Conservation (phyloP, 2,888 invertebrate genomes). For the Drosophila formosana region DNA sequence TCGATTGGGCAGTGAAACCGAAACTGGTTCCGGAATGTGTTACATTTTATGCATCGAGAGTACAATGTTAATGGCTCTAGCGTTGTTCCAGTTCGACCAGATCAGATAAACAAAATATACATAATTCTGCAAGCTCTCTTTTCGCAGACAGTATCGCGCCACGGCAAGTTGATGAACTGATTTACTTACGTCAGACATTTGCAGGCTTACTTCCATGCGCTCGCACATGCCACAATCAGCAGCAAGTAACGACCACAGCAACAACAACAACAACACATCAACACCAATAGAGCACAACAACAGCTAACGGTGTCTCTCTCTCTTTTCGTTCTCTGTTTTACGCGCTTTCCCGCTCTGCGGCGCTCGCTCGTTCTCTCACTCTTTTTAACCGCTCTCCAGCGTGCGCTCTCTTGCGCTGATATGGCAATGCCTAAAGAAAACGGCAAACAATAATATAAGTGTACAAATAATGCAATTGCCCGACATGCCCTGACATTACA, state of each 20-base stretch:
- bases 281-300: slow-evolving; percentile 16
- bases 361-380: slow-evolving; percentile 23
- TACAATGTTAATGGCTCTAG: background rate
- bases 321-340: background rate
- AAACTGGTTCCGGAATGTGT: slow-evolving; percentile 17
- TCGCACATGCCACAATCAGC: slow-evolving; percentile 19
- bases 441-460: slow-evolving; percentile 19
- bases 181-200: slow-evolving; percentile 73
- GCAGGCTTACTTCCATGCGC: slow-evolving; percentile 28
- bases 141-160: slow-evolving; percentile 12
- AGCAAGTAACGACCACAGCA: background rate
- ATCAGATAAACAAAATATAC: slow-evolving; percentile 23
- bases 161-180: slow-evolving; percentile 18
- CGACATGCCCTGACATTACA: background rate
- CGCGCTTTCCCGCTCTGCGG: background rate
- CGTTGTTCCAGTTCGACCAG: slow-evolving; percentile 34
- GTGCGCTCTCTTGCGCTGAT: slow-evolving; percentile 19
- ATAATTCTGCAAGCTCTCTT: slow-evolving; percentile 14
- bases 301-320: slow-evolving; percentile 13
- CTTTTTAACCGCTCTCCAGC: slow-evolving; percentile 32
- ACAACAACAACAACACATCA: background rate
- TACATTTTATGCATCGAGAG: background rate
- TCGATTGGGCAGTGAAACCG: background rate
- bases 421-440: slow-evolving; percentile 55
- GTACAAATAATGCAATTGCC: slow-evolving; percentile 16